Conservation (phyloP, 2,113 vertebrate genomes). For the Malurus cyaneus region DNA sequence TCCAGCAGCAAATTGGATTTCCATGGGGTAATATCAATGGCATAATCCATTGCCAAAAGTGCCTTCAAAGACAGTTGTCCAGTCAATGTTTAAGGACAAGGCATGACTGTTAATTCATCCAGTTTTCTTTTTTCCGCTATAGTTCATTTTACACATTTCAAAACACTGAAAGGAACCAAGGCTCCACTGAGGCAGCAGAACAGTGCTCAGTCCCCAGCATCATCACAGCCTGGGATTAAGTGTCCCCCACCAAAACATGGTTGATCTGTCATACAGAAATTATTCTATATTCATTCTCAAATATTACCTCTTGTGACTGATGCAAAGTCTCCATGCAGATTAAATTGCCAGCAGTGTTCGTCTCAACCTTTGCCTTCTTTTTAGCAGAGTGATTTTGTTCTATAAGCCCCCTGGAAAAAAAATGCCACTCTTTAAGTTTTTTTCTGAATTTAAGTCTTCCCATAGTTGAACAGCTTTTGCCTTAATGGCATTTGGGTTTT, state of each 20-base stretch:
- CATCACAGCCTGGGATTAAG: not conserved
- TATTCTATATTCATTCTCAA: not conserved
- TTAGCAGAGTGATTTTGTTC: not conserved
- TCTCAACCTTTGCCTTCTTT: not conserved
- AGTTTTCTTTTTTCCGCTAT: not conserved
- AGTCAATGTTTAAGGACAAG: not conserved
- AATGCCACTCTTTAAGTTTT: not conserved
- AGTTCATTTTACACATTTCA: not conserved
- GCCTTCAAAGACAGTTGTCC: not conserved
- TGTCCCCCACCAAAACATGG: accelerated
- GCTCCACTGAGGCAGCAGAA: not conserved
- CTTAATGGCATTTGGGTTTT: not conserved
- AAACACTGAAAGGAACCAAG: not conserved
- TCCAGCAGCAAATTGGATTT: not conserved
- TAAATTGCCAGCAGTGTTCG: not conserved
- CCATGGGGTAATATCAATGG: no score
- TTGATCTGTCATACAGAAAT: not conserved
- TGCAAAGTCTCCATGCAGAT: not conserved
- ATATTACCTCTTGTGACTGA: not conserved
- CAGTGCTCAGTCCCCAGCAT: not conserved
- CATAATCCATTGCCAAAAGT: not conserved
- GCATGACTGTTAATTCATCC: not conserved
- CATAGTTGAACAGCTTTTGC: not conserved
- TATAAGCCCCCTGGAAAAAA: not conserved
- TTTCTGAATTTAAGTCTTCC: not conserved